phyloP scores from a whole-genome alignment of 2,113 vertebrate genomes.

The Hylia prasina region DNA sequence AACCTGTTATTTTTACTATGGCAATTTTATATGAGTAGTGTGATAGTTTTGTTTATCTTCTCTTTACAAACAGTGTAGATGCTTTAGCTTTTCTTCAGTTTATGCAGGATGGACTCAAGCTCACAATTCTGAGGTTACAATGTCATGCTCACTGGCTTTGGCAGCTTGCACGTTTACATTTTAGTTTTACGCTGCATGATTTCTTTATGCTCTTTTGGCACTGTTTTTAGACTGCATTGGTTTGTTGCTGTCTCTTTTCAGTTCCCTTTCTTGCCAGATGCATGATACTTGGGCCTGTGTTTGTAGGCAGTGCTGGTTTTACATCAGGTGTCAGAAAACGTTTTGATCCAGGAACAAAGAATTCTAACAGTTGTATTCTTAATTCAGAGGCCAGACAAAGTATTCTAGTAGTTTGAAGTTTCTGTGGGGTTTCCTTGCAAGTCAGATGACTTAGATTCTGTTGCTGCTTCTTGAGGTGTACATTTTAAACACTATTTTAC shows the following conservation, averaged over 20 bases:
- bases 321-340: background rate
- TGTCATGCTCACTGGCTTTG: background rate
- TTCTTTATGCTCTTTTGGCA: slow-evolving; percentile 10
- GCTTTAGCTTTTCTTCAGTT: background rate
- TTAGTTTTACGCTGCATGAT: background rate
- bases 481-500: background rate
- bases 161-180: background rate
- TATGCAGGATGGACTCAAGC: background rate
- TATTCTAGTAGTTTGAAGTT: background rate
- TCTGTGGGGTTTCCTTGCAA: background rate
- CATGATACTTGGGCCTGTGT: background rate
- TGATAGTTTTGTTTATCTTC: background rate
- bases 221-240: background rate
- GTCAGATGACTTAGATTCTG: background rate
- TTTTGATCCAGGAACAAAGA: background rate
- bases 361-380: background rate
- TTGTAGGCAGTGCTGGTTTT: background rate
- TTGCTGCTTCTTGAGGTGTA: background rate
- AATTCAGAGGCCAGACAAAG: background rate
- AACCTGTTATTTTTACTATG: background rate
- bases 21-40: background rate
- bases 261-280: background rate
- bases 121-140: background rate
- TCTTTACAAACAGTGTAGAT: background rate
- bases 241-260: background rate